phyloP scores from a whole-genome alignment of 2,797 vertebrate genomes.

The Pangasius mekongensis region DNA sequence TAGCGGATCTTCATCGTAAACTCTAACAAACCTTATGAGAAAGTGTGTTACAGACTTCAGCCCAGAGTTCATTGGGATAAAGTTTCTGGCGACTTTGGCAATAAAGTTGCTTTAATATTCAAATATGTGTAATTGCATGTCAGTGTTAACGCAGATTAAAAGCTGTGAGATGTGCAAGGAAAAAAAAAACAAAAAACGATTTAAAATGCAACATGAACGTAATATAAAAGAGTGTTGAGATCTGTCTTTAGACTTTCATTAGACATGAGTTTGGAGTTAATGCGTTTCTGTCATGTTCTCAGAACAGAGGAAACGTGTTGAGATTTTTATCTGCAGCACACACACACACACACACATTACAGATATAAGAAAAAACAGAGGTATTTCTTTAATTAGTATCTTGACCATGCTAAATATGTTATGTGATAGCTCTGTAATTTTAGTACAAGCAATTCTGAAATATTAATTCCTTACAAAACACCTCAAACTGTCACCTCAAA shows the following conservation, averaged over 20 bases:
- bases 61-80: not conserved
- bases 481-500: not conserved
- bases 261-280: not conserved
- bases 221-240: not conserved
- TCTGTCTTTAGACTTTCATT: not conserved
- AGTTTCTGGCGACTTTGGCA: not conserved
- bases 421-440: not conserved
- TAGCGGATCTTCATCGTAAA: not conserved
- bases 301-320: not conserved
- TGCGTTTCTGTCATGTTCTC: constrained; percentile 1
- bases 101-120: not conserved
- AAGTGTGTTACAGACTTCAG: not conserved
- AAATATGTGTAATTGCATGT: not conserved
- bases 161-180: not conserved
- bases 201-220: not conserved
- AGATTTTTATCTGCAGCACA: not conserved
- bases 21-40: not conserved
- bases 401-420: not conserved
- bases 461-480: not conserved
- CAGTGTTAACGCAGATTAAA: not conserved
- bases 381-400: not conserved
- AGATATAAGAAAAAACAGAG: not conserved
- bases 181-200: not conserved
- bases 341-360: not conserved
- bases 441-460: not conserved